Conservation (phyloP, 2,797 vertebrate genomes). For the Cheirogaleus major region DNA sequence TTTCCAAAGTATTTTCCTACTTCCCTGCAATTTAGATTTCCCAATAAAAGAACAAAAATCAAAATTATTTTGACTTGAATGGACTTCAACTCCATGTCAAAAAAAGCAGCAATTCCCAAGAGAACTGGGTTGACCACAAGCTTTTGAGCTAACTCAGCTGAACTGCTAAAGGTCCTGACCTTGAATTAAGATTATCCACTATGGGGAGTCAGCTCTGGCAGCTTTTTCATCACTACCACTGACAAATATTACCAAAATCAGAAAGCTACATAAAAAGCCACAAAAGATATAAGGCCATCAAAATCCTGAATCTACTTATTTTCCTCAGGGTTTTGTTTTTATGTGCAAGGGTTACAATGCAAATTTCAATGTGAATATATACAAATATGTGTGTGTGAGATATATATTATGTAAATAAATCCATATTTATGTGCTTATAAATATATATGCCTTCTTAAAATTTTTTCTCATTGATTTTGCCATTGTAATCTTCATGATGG, state of each 20-base stretch:
- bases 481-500: neutral
- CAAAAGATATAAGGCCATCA: neutral
- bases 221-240: neutral
- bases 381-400: neutral
- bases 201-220: neutral
- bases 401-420: neutral
- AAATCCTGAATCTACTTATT: neutral
- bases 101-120: neutral
- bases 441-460: neutral
- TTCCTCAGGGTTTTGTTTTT: neutral
- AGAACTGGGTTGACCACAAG: neutral
- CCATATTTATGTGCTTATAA: neutral
- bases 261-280: neutral
- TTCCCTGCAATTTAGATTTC: neutral
- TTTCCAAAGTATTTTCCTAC: neutral
- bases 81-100: neutral
- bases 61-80: neutral
- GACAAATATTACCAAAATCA: neutral
- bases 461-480: neutral
- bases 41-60: neutral
- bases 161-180: neutral
- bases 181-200: neutral
- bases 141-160: neutral
- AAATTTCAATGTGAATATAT: neutral
- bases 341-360: neutral